Base-by-base conservation (phyloP, 2,113 vertebrate species). In the Blennius ocellaris region DNA sequence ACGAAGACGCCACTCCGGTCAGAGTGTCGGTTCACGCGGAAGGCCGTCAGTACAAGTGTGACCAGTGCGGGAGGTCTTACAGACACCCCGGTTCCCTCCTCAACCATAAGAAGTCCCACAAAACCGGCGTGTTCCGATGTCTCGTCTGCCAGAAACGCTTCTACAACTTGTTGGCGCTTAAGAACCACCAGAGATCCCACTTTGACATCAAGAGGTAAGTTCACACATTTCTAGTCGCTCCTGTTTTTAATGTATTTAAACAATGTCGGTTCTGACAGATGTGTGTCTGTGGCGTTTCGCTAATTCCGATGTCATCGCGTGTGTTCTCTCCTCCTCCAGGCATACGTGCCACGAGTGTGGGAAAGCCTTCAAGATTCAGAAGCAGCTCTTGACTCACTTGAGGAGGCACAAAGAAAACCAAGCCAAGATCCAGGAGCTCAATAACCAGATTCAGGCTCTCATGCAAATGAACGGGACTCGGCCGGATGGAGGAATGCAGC, bases 21-120 rank as follows among this genome's bases (percentile, higher is more conserved):
- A 84, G 63, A 69, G 87, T 73, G 2, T 17, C 66, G 8, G 15
- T 11, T 7, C 79, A 65, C 8, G 11, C 44, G 0, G 78, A 75
- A 61, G 85, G 69, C 56, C 87, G 95, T n/a, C 94, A 93, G 10
- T 95, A 95, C 83, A 89, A 83, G 70, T 97, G 96, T 68, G 93
- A 94, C 38, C 95, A 96, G 36, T 97, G 96, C 67, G 96, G 95
- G 8, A 95, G 96, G 16, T 93, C 95, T 0, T 97, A 97, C 50
- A 94, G 96, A 70, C 96, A 97, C 0, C 93, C 95, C 0, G 95
- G 95, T 17, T 97, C 95, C 6, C 94, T 97, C 41, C 94, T 96
- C 7, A 97, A 97, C 85, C 96, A 97, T 81, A 96, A 95, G 58
- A 96, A 96, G 89, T 97, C 96, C 43, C 96, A 97, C 79, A 96